Evolutionary conservation across 2,888 invertebrate species (phyloP).

Genomic region (Coelopa pilipes): DNA sequence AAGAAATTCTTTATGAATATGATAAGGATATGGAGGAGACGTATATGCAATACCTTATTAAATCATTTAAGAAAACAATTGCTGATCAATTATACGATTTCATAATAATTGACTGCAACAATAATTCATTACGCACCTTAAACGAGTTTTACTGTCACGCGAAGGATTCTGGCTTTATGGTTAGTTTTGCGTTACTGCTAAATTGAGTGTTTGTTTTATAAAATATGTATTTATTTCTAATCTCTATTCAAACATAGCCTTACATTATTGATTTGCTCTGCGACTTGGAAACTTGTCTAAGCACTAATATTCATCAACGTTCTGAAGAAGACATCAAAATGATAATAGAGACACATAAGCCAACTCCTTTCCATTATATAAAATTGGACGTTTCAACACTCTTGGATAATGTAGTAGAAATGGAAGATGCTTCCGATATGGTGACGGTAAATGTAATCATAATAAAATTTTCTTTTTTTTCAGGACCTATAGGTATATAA

Average conservation of each 20-base stretch:
- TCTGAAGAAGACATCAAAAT: constrained; percentile 80
- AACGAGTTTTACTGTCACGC: constrained; percentile 91
- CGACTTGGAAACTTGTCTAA: constrained; percentile 80
- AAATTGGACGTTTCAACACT: constrained; percentile 84
- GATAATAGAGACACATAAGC: constrained; percentile 78
- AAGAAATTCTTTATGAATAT: constrained; percentile 76
- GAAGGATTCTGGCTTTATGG: constrained; percentile 68
- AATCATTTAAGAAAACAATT: constrained; percentile 90
- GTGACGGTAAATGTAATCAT: constrained; percentile 61
- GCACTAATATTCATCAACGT: constrained; percentile 87
- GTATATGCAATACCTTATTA: constrained; percentile 84
- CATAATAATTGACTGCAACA: constrained; percentile 91
- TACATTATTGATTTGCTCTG: constrained; percentile 90
- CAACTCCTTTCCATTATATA: constrained; percentile 83
- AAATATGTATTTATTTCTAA: constrained; percentile 1
- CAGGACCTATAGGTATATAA: constrained; percentile 17
- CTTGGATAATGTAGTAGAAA: constrained; percentile 85
- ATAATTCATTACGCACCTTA: constrained; percentile 82
- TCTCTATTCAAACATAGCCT: constrained; percentile 71
- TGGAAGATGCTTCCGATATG: constrained; percentile 78
- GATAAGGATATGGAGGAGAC: constrained; percentile 84
- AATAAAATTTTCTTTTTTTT: constrained; percentile 16
- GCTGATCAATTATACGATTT: constrained; percentile 92
- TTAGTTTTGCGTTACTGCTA: constrained; percentile 47
- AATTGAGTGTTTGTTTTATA: neutral